These are phyloP conservation scores for Proteles cristata DNA, from an alignment of 2,113 vertebrate genomes.

Conservation along the genomic window DNA sequence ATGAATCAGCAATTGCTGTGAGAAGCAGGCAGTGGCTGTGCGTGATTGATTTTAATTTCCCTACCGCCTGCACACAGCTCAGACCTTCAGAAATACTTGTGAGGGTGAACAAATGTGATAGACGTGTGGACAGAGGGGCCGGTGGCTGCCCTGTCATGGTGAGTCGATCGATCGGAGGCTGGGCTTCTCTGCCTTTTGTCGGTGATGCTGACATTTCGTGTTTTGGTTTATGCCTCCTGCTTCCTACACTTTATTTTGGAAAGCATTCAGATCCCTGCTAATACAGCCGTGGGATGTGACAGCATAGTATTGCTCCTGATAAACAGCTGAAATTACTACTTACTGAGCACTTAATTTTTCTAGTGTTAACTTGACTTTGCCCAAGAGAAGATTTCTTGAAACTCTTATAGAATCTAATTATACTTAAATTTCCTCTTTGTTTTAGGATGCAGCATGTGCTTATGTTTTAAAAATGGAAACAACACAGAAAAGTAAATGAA, in stretches of 20 bases:
- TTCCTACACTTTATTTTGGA: conserved; percentile 22
- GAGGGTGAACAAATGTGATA: neutral
- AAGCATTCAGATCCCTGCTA: neutral
- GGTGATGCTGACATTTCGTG: neutral
- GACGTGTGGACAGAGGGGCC: neutral
- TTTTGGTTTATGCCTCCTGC: neutral
- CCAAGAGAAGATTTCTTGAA: neutral
- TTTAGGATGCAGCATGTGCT: neutral
- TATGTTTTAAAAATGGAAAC: conserved; percentile 5
- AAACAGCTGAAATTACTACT: neutral
- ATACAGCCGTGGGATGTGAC: neutral
- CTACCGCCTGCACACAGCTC: neutral
- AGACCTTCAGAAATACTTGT: neutral
- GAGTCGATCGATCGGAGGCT: neutral
- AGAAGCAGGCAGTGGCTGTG: neutral
- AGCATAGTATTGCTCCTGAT: neutral
- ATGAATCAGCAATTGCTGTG: neutral
- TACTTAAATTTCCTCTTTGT: conserved; percentile 27
- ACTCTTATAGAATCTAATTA: neutral
- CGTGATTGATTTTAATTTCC: neutral
- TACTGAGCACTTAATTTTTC: neutral
- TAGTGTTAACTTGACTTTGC: conserved; percentile 48
- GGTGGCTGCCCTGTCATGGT: rapidly evolving
- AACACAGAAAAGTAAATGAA: conserved; percentile 40
- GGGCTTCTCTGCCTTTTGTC: neutral